Conservation (phyloP, 2,113 vertebrate species). For the Odocoileus hemionus region DNA sequence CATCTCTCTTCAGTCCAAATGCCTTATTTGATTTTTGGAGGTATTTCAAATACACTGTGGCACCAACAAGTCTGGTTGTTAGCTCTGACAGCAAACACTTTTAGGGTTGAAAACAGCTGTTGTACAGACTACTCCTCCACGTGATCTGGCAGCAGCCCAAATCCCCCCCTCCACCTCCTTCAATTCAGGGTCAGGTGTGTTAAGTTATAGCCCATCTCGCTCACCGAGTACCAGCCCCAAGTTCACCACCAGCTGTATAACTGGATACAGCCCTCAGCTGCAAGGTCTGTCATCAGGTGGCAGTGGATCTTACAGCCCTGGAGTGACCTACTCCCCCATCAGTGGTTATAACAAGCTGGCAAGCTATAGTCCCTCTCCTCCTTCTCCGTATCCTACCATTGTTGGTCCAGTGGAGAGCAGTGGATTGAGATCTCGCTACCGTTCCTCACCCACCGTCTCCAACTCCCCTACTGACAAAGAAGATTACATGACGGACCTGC, state of each 20-base stretch:
- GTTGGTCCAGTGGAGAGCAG: slow-evolving; percentile 85
- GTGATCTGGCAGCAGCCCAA: slow-evolving; percentile 83
- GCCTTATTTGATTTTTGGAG: slow-evolving; percentile 97
- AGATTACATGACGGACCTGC: slow-evolving; percentile 92
- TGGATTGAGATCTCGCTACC: slow-evolving; percentile 88
- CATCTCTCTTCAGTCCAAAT: slow-evolving; percentile 92
- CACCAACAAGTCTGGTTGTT: slow-evolving; percentile 84
- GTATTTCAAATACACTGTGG: slow-evolving; percentile 95
- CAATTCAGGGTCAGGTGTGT: slow-evolving; percentile 91
- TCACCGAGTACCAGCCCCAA: slow-evolving; percentile 89
- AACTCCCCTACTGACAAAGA: slow-evolving; percentile 90
- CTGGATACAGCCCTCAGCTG: slow-evolving; percentile 88
- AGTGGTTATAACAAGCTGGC: slow-evolving; percentile 86
- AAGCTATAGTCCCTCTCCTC: slow-evolving; percentile 84
- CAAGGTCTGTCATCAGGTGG: slow-evolving; percentile 79
- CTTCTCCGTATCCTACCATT: slow-evolving; percentile 83
- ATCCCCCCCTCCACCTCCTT: slow-evolving; percentile 81
- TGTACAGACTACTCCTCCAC: slow-evolving; percentile 83
- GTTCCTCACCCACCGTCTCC: slow-evolving; percentile 89
- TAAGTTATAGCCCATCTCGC: slow-evolving; percentile 94
- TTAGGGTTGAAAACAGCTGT: slow-evolving; percentile 86
- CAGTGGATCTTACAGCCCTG: slow-evolving; percentile 80
- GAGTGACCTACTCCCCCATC: slow-evolving; percentile 73
- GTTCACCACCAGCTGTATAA: slow-evolving; percentile 86
- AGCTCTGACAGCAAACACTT: slow-evolving; percentile 88